phyloP scores from a whole-genome alignment of 2,113 vertebrate genomes.

The Callaeas wilsoni region DNA sequence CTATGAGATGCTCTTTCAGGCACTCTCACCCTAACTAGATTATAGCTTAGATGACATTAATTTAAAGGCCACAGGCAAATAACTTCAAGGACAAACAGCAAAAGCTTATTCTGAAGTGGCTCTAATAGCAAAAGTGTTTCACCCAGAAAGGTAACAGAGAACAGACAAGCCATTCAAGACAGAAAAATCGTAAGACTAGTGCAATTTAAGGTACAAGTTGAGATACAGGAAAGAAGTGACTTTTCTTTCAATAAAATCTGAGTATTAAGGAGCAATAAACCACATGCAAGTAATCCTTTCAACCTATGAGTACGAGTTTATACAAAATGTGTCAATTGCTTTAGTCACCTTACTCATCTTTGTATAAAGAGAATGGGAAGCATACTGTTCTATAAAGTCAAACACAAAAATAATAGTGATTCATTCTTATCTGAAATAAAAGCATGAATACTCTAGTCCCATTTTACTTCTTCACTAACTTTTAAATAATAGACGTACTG shows the following conservation, averaged over 20 bases:
- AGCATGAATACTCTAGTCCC: not conserved
- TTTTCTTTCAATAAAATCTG: not conserved
- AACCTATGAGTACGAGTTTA: not conserved
- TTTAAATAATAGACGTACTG: not conserved
- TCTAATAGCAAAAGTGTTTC: not conserved
- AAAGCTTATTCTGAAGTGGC: not conserved
- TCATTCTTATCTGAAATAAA: not conserved
- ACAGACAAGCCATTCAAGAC: not conserved
- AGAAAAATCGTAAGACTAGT: not conserved
- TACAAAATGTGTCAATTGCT: not conserved
- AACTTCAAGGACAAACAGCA: constrained; percentile 12
- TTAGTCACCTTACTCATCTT: not conserved
- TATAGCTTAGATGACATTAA: constrained; percentile 1
- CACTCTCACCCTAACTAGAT: not conserved
- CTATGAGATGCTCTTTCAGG: not conserved
- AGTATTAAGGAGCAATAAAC: not conserved
- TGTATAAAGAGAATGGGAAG: not conserved
- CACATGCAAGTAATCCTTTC: not conserved
- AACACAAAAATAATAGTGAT: not conserved
- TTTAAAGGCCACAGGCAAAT: not conserved
- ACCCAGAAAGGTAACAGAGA: not conserved
- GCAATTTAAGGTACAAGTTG: not conserved
- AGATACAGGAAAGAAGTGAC: not conserved
- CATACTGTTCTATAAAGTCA: not conserved
- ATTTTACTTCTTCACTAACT: not conserved